A percentile compares a stretch with the other conserved stretches of the same genome.
phyloP scores from a whole-genome alignment of 2,888 invertebrate species.

The Trissolcus brochymenae region DNA sequence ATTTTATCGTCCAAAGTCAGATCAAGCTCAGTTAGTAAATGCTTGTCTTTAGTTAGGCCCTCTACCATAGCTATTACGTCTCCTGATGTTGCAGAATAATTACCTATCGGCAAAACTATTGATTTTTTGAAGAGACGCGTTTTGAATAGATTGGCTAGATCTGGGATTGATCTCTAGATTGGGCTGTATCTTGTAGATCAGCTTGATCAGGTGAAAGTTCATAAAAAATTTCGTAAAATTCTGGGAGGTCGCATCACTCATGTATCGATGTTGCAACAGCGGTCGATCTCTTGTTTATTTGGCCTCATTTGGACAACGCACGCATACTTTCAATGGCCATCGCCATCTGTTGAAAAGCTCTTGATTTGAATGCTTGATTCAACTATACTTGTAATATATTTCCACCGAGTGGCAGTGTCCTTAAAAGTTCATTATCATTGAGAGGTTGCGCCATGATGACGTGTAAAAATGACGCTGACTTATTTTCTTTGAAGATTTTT shows the following conservation, averaged over 20 bases:
- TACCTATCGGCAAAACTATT: slow-evolving; percentile 58
- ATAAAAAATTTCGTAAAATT: neutral
- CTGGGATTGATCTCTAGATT: too few relatives aligned
- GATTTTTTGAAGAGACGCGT: slow-evolving; percentile 6
- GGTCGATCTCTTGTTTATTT: too few relatives aligned
- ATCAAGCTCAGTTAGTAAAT: slow-evolving; percentile 28
- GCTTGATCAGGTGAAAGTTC: neutral
- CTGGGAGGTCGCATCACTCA: neutral
- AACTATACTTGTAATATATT: slow-evolving; percentile 1
- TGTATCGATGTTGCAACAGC: neutral
- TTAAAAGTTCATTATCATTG: slow-evolving; percentile 60
- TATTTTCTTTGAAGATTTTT: slow-evolving; percentile 48
- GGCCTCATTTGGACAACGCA: neutral
- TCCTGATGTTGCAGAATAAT: slow-evolving; percentile 54
- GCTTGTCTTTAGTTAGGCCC: slow-evolving; percentile 11
- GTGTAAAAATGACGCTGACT: slow-evolving; percentile 42
- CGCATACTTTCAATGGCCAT: slow-evolving; percentile 7
- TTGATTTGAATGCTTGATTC: neutral
- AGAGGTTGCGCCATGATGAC: slow-evolving; percentile 43
- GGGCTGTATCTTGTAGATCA: slow-evolving; percentile 5
- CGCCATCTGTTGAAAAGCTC: slow-evolving; percentile 1
- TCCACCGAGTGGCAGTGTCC: slow-evolving; percentile 57
- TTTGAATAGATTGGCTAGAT: slow-evolving; percentile 1
- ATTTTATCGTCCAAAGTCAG: slow-evolving; percentile 59
- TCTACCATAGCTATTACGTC: slow-evolving; percentile 46